phyloP scores from a whole-genome alignment of 2,888 invertebrate species.

The Alloplasta piceator region DNA sequence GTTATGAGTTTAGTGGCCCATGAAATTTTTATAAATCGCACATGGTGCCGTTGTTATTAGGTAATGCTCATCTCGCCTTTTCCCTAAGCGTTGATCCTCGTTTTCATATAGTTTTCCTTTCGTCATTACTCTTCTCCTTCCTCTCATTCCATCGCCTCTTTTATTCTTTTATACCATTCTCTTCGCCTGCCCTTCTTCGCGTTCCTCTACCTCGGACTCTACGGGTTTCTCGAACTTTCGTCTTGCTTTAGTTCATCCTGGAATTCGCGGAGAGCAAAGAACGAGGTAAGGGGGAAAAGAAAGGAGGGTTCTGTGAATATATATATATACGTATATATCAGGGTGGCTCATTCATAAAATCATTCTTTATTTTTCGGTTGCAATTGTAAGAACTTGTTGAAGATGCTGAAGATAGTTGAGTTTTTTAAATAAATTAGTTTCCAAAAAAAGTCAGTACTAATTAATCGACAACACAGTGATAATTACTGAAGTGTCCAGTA shows the following conservation, averaged over 20 bases:
- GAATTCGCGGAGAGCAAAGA: slow-evolving; percentile 52
- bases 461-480: too few species aligned
- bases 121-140: slow-evolving; percentile 33
- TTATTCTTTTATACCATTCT: slow-evolving; percentile 15
- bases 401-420: too few species aligned
- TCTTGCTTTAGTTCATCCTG: slow-evolving; percentile 56
- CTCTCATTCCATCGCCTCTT: slow-evolving; percentile 17
- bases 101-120: slow-evolving; percentile 27
- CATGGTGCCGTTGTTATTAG: too few species aligned
- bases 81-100: slow-evolving; percentile 27
- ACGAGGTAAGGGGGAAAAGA: slow-evolving; percentile 58
- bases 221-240: slow-evolving; percentile 60
- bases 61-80: too few species aligned
- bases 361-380: too few species aligned
- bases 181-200: slow-evolving; percentile 44
- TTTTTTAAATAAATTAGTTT: too few species aligned
- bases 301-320: slow-evolving; percentile 32
- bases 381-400: too few species aligned
- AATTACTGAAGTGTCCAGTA: too few species aligned
- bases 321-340: too few species aligned
- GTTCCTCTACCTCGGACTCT: slow-evolving; percentile 52
- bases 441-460: too few species aligned
- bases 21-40: not conserved
- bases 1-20: too few species aligned
- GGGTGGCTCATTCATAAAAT: too few species aligned